Evolutionary conservation across 2,888 invertebrate genomes (phyloP), one percentile per base, ranked within the genome.

Genomic region (Charanyca ferruginea): DNA sequence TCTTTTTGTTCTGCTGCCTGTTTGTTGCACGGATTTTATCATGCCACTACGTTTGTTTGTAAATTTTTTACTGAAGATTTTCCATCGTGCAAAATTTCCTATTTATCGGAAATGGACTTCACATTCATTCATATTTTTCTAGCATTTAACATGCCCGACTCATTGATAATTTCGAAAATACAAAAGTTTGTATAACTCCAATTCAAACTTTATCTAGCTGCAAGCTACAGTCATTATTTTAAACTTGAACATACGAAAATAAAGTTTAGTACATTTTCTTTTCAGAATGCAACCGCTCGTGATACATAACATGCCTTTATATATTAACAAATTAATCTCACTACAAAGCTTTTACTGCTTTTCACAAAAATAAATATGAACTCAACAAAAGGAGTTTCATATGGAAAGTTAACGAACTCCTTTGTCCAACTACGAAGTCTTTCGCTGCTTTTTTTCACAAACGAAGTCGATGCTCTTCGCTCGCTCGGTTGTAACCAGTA

Each of bases 351-450:
- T 22, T 55, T 38, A 52, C 25, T 6, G 1, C 28, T 53, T 6
- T 13, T 13, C 23, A 38, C 3, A 42, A 23, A 66, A 35, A 52
- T 11, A 38, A 47, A 48, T 28, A 53, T 51, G 4, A 52, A 23
- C 18, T 48, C 9, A 48, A 22, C 28, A 53, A 53, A 70, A 28
- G 28, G 28, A 70, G 16, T 52, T 67, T 70, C 22, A 68, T 57
- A n/a, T 9, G 18, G 7, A 70, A 69, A 51, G 59, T 70, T 70
- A 57, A 52, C 32, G 22, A 49, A 70, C 41, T 25, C 11, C 25
- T 66, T 28, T 38, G 25, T n/a, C n/a, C 32, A 9, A 28, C 25
- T 22, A 22, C n/a, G 7, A 38, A 66, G 9, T 57, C 11, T 16
- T 38, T 44, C 1, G 20, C 20, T n/a, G 3, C 38, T 6, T 28